Evolutionary conservation across 2,797 vertebrate genomes (phyloP), one percentile per base, ranked within the genome.

Genomic region (Heliangelus exortis): DNA sequence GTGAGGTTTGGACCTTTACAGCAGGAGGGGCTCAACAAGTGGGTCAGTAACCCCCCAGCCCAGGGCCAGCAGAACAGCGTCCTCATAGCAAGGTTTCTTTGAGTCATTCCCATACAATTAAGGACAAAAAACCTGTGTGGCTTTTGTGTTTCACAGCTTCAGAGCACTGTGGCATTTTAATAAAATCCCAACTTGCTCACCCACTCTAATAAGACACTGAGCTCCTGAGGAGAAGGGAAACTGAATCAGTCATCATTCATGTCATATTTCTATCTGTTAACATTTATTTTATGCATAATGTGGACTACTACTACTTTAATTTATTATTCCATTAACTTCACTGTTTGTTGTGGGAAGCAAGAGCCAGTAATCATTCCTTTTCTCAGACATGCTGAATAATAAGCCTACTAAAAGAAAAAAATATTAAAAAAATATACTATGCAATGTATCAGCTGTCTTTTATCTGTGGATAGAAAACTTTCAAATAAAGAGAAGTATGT

Each of bases 281-380:
- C 79, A 67, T 72, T 90, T 89, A 41, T 82, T 91, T 95, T 89
- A 61, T 81, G 84, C 47, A 43, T 74, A 54, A 75, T n/a, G 4
- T 76, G 73, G 77, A 82, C 73, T 94, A 95, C 95, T 93, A 91
- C 88, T 81, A 33, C 48, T 92, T 36, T 95, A 92, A 93, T 93
- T 95, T 97, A 96, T 96, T 94, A 78, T 84, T 93, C 86, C 76
- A 89, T 96, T 96, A 94, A 92, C 57, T 89, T 94, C 63, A 78
- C 71, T 91, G 54, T 87, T 93, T 90, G 48, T 91, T 92, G 63
- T 82, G 62, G 81, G 61, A 96, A 94, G 72, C 83, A 83, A 93
- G 83, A 96, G 73, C 67, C 74, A 87, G 51, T 67, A 94, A 67
- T 83, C 21, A 41, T 91, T 51, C 65, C 33, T 93, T 71, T 95